Base-by-base conservation (phyloP, 2,797 vertebrate genomes). In the Steatocranus sp. region DNA sequence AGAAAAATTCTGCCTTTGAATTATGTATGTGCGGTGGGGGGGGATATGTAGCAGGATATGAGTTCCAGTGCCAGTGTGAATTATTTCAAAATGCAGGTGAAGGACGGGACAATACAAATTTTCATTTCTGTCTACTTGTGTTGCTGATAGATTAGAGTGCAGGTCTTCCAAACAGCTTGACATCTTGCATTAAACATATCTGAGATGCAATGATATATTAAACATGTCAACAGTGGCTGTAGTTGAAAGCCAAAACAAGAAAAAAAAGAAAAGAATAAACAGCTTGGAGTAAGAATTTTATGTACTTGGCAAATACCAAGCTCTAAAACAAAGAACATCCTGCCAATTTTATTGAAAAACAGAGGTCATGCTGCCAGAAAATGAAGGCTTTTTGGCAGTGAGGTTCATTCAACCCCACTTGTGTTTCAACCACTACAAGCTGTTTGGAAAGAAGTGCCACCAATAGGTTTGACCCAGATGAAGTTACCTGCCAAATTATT, bases 1-100 rank as follows among this genome's bases (percentile, higher is more conserved):
- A 91, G 91, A 88, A 93, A 87, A 89, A 83, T 76, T 87, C 81
- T 66, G 66, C 83, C 50, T 90, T 87, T 93, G 89, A 92, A 95
- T 93, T 88, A 91, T 93, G 90, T 87, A 91, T 92, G 78, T 86
- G 77, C 56, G 61, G 86, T 15, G 87, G 58, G 76, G 78, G 87
- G 74, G 77, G 77, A 83, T 88, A 79, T 85, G 89, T 83, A 75
- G 53, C 76, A 78, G 85, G 79, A 90, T 90, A 84, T 86, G 81
- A 89, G 53, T 87, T 82, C 80, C 66, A 80, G 79, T 83, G 84
- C 79, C 51, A 51, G 49, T 81, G 76, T 56, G 78, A 36, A 79
- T 50, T 51, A 75, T 25, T 61, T 80, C 48, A 32, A 36, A 48
- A 53, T 27, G 34, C 56, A 88, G 84, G 78, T 87, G 51, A 85